These are phyloP conservation scores for Heterotilapia buettikoferi DNA, from an alignment of 2,113 vertebrate genomes.

Conservation along the genomic window DNA sequence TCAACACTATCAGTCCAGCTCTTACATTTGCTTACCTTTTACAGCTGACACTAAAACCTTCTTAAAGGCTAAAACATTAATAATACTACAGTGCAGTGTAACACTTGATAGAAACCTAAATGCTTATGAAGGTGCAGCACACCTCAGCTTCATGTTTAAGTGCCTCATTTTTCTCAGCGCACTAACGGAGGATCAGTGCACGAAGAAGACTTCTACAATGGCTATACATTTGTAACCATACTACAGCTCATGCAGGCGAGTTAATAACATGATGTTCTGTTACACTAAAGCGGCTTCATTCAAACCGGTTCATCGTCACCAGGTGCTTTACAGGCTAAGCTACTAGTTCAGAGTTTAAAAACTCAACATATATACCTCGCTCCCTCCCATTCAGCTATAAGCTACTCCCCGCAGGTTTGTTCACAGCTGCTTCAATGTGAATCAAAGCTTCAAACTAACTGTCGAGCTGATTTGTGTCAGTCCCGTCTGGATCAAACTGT, in stretches of 20 bases:
- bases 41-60: background rate
- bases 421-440: slow-evolving; percentile 49
- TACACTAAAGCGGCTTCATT: background rate
- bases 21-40: background rate
- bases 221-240: background rate
- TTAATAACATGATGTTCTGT: background rate
- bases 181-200: background rate
- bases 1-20: background rate
- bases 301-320: background rate
- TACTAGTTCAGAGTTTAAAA: slow-evolving; percentile 33
- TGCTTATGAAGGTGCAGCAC: background rate
- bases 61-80: background rate
- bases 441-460: background rate
- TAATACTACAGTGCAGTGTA: background rate
- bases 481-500: slow-evolving; percentile 1
- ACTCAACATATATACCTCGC: slow-evolving; percentile 57
- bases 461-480: background rate
- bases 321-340: slow-evolving; percentile 37
- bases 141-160: slow-evolving; percentile 18
- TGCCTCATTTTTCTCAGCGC: slow-evolving; percentile 25
- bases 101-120: background rate
- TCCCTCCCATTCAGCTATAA: slow-evolving; percentile 15
- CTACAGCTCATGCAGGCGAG: background rate
- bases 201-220: slow-evolving; percentile 13
- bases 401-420: slow-evolving; percentile 28